Conservation (phyloP, 2,113 vertebrate species). For the Cavia porcellus region DNA sequence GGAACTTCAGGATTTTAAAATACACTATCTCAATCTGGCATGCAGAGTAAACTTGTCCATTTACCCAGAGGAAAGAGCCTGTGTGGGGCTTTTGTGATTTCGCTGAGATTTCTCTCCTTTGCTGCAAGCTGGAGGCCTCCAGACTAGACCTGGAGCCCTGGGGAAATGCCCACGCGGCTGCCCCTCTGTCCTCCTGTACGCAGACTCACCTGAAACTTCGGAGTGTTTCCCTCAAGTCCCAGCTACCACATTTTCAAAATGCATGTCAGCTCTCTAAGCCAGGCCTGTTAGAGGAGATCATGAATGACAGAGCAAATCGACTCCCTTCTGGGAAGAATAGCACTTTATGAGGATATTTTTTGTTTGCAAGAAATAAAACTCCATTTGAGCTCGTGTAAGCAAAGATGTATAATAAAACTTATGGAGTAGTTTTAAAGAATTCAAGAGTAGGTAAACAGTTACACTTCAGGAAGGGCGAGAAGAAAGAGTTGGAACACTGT, state of each 20-base stretch:
- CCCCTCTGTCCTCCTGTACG: background rate
- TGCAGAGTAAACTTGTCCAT: conserved; percentile 67
- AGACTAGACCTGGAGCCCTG: background rate
- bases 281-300: conserved; percentile 51
- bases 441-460: conserved; percentile 27
- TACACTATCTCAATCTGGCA: conserved; percentile 68
- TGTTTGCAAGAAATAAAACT: conserved; percentile 56
- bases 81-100: conserved; percentile 57
- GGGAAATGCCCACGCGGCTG: background rate
- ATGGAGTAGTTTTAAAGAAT: conserved; percentile 9
- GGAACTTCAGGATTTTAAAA: conserved; percentile 81
- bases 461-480: conserved; percentile 35
- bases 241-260: conserved; percentile 45
- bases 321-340: conserved; percentile 48
- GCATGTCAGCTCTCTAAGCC: background rate
- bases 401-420: conserved; percentile 44
- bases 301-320: conserved; percentile 39
- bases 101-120: conserved; percentile 39
- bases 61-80: conserved; percentile 53
- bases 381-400: conserved; percentile 22
- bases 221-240: conserved; percentile 37
- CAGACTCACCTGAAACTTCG: conserved; percentile 1
- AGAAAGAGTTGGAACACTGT: background rate
- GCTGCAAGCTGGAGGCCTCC: conserved; percentile 35
- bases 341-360: conserved; percentile 30